Evolutionary conservation across 2,113 vertebrate genomes (phyloP), one percentile per base, ranked within the genome.

Genomic region (Chroicocephalus ridibundus): DNA sequence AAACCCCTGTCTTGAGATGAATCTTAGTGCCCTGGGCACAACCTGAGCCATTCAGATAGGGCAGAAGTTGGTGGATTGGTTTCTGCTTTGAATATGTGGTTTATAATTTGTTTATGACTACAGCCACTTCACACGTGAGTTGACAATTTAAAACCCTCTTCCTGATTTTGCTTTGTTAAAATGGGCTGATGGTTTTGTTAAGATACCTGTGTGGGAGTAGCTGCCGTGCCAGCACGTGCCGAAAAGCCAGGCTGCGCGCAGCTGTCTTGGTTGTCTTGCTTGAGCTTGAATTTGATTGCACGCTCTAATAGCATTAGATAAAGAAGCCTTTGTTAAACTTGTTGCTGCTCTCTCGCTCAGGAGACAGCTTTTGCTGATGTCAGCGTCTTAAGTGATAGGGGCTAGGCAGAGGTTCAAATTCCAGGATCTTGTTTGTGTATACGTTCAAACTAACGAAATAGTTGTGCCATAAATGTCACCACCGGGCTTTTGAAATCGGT

Each of bases 291-390:
- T 84, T 84, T 93, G 90, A 65, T 72, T 40, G 88, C 2, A 12
- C 0, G 34, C 81, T 87, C 84, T 72, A 69, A 87, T 95, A 89
- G 66, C 42, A 4, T 65, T n/a, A 61, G 86, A 94, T 94, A 94
- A 95, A 94, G 87, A 64, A 91, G 40, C 10, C 86, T 94, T 85
- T 97, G 96, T 97, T 94, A 47, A 66, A 54, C 55, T 76, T 40
- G 44, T 32, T 85, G 75, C 90, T 47, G 36, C 31, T 93, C 20
- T 9, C 64, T 83, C 2, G 0, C 36, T 91, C 34, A 38, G 77
- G 54, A 85, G 91, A 11, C 4, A 0, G 84, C 44, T 94, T 90
- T 72, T 89, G 89, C 66, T 88, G 49, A 60, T 95, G 66, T 85
- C 78, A 62, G 54, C 62, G 72, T 42, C 69, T 82, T 61, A 42